Percentiles rank a stretch among this genome's conserved stretches.
Conservation (phyloP, 2,113 vertebrate genomes). For the Myiopsitta monachus region DNA sequence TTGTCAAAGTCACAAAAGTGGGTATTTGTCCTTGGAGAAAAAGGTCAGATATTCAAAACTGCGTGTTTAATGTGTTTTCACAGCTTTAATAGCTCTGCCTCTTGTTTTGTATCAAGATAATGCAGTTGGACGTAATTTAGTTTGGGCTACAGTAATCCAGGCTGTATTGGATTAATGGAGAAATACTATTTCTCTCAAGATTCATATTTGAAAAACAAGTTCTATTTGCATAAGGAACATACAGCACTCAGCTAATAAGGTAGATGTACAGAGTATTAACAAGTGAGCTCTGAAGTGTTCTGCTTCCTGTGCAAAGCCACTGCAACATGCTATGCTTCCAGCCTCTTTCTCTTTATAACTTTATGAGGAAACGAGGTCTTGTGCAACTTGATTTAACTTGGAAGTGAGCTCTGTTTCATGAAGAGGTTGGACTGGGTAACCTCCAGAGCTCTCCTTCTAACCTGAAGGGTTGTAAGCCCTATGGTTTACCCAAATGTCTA, state of each 20-base stretch:
- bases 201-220: not conserved
- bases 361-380: not conserved
- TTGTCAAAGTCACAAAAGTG: constrained; percentile 4
- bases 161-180: not conserved
- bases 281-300: not conserved
- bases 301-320: not conserved
- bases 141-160: not conserved
- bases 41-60: not conserved
- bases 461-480: not conserved
- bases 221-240: not conserved
- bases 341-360: not conserved
- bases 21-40: constrained; percentile 31
- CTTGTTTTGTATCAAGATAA: constrained; percentile 7
- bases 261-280: not conserved
- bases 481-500: rapidly evolving
- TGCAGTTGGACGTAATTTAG: not conserved
- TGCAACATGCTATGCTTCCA: not conserved
- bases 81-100: not conserved
- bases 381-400: not conserved
- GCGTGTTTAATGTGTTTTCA: not conserved
- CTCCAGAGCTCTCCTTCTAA: not conserved
- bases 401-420: not conserved
- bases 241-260: not conserved
- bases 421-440: not conserved
- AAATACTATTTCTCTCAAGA: not conserved